These are phyloP conservation scores for Danaus chrysippus DNA, from an alignment of 2,888 invertebrate genomes.

Conservation along the genomic window DNA sequence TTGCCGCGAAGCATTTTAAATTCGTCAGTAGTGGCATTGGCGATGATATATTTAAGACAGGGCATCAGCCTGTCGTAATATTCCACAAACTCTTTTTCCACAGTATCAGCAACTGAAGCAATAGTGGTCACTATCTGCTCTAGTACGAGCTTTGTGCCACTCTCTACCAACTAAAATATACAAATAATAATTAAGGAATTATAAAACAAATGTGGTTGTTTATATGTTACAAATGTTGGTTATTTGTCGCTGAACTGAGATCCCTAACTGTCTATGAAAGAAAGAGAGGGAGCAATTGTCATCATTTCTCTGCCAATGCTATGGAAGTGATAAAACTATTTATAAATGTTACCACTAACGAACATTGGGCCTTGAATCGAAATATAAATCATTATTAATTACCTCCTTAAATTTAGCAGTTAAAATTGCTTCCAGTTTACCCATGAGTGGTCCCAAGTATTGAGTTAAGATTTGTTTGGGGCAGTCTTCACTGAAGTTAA, in stretches of 20 bases:
- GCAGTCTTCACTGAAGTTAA: constrained; percentile 99
- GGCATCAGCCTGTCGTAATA: constrained; percentile 97
- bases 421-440: constrained; percentile 92
- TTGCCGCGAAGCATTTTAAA: constrained; percentile 96
- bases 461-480: constrained; percentile 94
- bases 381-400: constrained; percentile 16
- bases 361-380: constrained; percentile 57
- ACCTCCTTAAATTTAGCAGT: constrained; percentile 96
- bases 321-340: constrained; percentile 67
- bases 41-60: constrained; percentile 97
- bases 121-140: constrained; percentile 99
- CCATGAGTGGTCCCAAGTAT: constrained; percentile 95
- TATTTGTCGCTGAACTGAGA: constrained; percentile 68
- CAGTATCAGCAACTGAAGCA: constrained; percentile 98
- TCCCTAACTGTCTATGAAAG: constrained; percentile 59
- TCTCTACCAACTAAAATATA: constrained; percentile 85
- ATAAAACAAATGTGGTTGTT: not conserved
- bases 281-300: constrained; percentile 66
- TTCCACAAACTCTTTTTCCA: constrained; percentile 95
- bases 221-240: not conserved
- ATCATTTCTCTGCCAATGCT: constrained; percentile 72
- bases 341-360: constrained; percentile 65
- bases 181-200: constrained; percentile 4
- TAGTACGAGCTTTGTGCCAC: constrained; percentile 96
- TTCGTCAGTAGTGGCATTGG: constrained; percentile 93